These are phyloP conservation scores for Allacma fusca DNA, from an alignment of 2,888 invertebrate species.

Conservation along the genomic window DNA sequence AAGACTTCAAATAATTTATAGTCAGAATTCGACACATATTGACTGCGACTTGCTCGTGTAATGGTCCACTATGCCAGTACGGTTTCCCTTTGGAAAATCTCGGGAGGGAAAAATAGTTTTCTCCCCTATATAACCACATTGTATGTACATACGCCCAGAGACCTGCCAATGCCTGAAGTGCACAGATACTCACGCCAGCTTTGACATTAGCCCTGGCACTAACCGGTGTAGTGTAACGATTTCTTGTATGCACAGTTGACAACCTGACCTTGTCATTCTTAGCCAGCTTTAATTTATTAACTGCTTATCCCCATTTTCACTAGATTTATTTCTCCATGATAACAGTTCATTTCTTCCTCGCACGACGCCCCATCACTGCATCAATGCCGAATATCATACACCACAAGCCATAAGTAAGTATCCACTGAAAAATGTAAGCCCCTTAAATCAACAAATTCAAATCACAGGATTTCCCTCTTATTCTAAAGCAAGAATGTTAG, in stretches of 20 bases:
- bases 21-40: background rate
- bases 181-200: background rate
- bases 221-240: no score
- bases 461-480: no score
- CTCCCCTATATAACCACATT: no score
- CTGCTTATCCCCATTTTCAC: background rate
- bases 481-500: no score
- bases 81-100: background rate
- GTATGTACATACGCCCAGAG: no score
- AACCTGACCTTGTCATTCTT: background rate
- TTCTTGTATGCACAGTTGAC: no score
- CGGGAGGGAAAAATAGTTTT: background rate
- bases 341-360: background rate
- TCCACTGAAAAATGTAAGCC: no score
- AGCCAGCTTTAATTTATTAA: background rate
- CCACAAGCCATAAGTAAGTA: no score
- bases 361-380: no score
- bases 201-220: background rate
- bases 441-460: no score
- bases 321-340: background rate
- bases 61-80: conserved; percentile 3
- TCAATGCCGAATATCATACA: no score
- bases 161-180: no score
- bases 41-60: background rate
- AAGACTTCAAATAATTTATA: conserved; percentile 7